Conservation (phyloP, 1,140 invertebrate species). For the Cyrtorhinus lividipennis region DNA sequence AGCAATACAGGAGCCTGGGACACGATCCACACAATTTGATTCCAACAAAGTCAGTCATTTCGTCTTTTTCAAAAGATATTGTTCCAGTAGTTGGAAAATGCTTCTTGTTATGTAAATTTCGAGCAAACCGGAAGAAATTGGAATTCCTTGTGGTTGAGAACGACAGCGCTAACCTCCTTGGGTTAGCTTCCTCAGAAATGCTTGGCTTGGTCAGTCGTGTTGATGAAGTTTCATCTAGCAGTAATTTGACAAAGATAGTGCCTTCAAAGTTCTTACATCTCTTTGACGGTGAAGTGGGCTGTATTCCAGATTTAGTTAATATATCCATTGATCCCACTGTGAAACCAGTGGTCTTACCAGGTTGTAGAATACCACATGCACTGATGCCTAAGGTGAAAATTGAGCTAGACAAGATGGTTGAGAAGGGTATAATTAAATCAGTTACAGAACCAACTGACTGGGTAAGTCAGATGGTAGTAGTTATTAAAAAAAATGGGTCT, state of each 20-base stretch:
- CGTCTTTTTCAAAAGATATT: constrained; percentile 5
- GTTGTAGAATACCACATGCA: constrained; percentile 10
- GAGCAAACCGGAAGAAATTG: not conserved
- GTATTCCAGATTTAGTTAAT: constrained; percentile 10
- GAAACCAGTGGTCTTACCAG: constrained; percentile 11
- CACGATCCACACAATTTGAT: constrained; percentile 5
- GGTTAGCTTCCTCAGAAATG: not conserved
- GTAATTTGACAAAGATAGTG: not conserved
- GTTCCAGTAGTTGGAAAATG: constrained; percentile 5
- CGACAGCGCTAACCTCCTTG: constrained; percentile 11
- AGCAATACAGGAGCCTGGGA: not conserved
- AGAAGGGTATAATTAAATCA: constrained; percentile 8
- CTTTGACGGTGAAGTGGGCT: constrained; percentile 13
- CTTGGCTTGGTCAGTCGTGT: constrained; percentile 1
- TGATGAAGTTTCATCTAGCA: constrained; percentile 2
- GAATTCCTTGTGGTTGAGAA: constrained; percentile 11
- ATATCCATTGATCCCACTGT: constrained; percentile 11
- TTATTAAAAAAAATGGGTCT: constrained; percentile 22
- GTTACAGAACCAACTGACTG: constrained; percentile 29
- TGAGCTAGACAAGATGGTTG: constrained; percentile 12
- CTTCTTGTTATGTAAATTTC: not conserved
- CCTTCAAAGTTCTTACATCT: not conserved
- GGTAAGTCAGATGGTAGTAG: constrained; percentile 33
- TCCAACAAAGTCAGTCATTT: constrained; percentile 1
- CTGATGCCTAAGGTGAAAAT: constrained; percentile 10